Evolutionary conservation across 2,113 vertebrate species (phyloP), one percentile per base, ranked within the genome.

Genomic region (Chelonoidis abingdonii): DNA sequence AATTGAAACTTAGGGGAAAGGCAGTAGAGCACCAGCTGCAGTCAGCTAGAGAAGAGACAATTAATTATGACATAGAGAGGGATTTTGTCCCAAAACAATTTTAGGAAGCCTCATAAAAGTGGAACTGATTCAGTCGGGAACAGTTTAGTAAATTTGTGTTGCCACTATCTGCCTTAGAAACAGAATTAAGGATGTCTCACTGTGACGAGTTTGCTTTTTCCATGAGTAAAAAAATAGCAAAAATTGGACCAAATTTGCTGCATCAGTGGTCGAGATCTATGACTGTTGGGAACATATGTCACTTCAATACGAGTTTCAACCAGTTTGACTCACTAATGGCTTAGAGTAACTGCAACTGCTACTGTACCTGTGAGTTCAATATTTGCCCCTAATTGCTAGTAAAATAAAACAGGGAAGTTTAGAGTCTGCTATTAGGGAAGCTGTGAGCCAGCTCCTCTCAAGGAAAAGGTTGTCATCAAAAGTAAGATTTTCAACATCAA

Each of bases 371-470:
- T n/a, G 57, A 88, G 79, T 97, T 97, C 96, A 95, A 95, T 97
- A 44, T 44, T 44, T 44, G 75, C 83, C 88, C 86, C 94, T 97
- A 97, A 97, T 96, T 95, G 93, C 94, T 90, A 97, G 65, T 86
- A 87, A 96, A 96, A 97, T 93, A 88, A 97, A 93, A 92, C 90
- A 94, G 82, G 90, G 97, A 92, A 95, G 90, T 84, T 89, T 24
- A 83, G 92, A 95, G 81, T 47, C 87, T 94, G n/a, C 89, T 89
- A 65, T 91, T 95, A 88, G 91, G 57, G 92, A 90, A 94, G 81
- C 44, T 92, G 92, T 89, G 94, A 91, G 95, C 95, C 95, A 93
- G 84, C 89, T 85, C n/a, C 49, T 21, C 38, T 85, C 94, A 95
- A 95, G 94, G 13, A 78, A 78, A 78, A 78, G 25, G 92, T 87